Conservation (phyloP, 1,140 invertebrate genomes). For the Campoletis sonorensis region DNA sequence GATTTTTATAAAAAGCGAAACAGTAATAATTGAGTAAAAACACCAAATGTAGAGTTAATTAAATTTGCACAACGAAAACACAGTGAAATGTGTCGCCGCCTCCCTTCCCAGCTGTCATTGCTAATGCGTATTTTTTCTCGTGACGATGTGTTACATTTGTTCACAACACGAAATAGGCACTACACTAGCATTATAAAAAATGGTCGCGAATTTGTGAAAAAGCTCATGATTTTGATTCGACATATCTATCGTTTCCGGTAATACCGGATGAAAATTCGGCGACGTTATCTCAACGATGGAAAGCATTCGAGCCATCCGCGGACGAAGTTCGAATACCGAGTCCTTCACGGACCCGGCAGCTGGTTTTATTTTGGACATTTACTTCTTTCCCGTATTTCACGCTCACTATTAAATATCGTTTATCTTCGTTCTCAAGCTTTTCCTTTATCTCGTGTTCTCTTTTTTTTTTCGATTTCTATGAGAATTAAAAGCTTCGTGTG, state of each 20-base stretch:
- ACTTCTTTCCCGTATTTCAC: background rate
- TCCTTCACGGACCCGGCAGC: constrained; percentile 60
- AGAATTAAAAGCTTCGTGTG: background rate
- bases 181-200: background rate
- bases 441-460: background rate
- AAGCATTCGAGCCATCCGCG: constrained; percentile 68
- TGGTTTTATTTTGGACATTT: constrained; percentile 29
- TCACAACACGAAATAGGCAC: background rate
- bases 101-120: too few species aligned
- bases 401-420: background rate
- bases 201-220: background rate
- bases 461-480: background rate
- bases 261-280: constrained; percentile 61
- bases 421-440: constrained; percentile 33
- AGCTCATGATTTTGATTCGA: background rate
- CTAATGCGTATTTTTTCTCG: too few species aligned
- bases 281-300: constrained; percentile 71
- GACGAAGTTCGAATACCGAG: constrained; percentile 66
- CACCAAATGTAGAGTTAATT: too few species aligned
- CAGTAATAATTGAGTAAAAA: too few species aligned
- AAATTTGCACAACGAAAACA: too few species aligned
- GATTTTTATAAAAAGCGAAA: too few species aligned
- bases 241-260: constrained; percentile 28
- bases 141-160: too few species aligned
- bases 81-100: too few species aligned